Base-by-base conservation (phyloP, 2,888 invertebrate species). In the Theretra japonica region DNA sequence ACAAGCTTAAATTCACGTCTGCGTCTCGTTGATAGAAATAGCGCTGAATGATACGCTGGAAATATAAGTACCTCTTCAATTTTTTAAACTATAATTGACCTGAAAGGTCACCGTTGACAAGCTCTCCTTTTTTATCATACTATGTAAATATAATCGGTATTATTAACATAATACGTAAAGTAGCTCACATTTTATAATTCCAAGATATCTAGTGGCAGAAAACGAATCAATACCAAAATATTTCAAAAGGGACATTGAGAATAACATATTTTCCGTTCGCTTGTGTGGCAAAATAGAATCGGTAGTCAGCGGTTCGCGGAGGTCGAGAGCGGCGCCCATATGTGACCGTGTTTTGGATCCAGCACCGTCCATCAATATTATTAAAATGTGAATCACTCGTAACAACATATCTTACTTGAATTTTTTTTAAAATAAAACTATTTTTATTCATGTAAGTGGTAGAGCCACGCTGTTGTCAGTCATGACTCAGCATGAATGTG, bases 181-280 rank as follows among this genome's bases (percentile, higher is more conserved):
- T 5, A 19, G 50, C n/a, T n/a, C 2, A 1, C 19, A n/a, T 6
- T 53, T 17, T n/a, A n/a, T n/a, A n/a, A 7, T 7, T n/a, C 53
- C 5, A 53, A 21, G 11, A 50, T 53, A n/a, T 50, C 50, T n/a
- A 30, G n/a, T 76, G 69, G 72, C 69, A 41, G 62, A 69, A 72
- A 73, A 74, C 73, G 30, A 80, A 80, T 83, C 81, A 83, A 83
- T 84, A 81, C 77, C 77, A 78, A 82, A 77, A 82, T 83, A 85
- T 82, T 80, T 83, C 81, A 84, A 78, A 41, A 80, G 77, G 75
- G 78, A 79, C 78, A 79, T 75, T 76, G 78, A 83, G 82, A 85
- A 86, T 82, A 88, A 87, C 86, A 88, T 87, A 86, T 87, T 87
- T 87, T 85, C 76, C 77, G 75, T 77, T 78, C 82, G 82, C 83